A percentile compares a stretch with the other conserved stretches of the same genome.
Evolutionary conservation across 2,888 invertebrate species (phyloP).

Genomic region (Andrena minutula): DNA sequence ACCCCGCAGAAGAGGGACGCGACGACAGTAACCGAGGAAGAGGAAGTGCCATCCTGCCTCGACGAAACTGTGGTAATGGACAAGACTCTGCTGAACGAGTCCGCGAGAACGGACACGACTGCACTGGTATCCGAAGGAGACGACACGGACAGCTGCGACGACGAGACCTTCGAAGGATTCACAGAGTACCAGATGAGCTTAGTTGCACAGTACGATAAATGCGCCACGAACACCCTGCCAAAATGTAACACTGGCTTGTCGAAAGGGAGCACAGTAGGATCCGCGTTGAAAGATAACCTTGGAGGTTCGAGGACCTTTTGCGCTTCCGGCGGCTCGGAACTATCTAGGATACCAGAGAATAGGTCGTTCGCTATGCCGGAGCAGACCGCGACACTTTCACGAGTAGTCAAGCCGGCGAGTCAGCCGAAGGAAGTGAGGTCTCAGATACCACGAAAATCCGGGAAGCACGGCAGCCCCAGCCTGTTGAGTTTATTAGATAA

Average conservation of each 20-base stretch:
- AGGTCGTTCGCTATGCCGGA: conserved; percentile 6
- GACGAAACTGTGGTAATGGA: conserved; percentile 32
- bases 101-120: conserved; percentile 67
- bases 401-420: conserved; percentile 30
- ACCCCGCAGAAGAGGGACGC: conserved; percentile 24
- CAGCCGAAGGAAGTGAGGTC: conserved; percentile 43
- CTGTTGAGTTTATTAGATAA: conserved; percentile 78
- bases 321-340: background rate
- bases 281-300: background rate
- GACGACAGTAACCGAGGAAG: conserved; percentile 3
- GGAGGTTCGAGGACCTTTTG: background rate
- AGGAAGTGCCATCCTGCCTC: background rate
- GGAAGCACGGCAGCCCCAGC: conserved; percentile 44
- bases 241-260: conserved; percentile 10
- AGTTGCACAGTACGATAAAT: background rate
- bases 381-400: background rate
- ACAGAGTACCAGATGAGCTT: conserved; percentile 37
- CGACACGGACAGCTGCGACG: conserved; percentile 77
- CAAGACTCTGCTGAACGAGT: conserved; percentile 50
- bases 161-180: conserved; percentile 71
- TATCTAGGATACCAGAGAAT: conserved; percentile 17
- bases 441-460: conserved; percentile 44
- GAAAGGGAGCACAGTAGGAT: background rate
- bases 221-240: background rate
- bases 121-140: conserved; percentile 70